Percentiles rank a stretch among this genome's conserved stretches.
Conservation (phyloP, 2,113 vertebrate species). For the Mobula hypostoma region DNA sequence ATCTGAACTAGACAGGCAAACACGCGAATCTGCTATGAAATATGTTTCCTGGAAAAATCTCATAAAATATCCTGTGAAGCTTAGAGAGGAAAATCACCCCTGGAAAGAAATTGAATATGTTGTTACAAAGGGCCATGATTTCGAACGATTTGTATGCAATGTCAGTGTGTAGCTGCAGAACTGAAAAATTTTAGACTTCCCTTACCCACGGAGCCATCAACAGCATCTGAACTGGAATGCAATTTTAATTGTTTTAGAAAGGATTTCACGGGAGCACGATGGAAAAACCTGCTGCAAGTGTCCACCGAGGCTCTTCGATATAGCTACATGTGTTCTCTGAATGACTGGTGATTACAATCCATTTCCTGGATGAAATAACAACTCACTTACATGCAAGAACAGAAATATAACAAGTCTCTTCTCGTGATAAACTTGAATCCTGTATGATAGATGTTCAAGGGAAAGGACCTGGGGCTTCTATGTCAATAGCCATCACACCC, state of each 20-base stretch:
- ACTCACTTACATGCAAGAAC: not conserved
- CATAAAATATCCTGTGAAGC: not conserved
- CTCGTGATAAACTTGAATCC: not conserved
- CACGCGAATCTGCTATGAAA: not conserved
- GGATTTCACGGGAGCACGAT: not conserved
- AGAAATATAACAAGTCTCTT: not conserved
- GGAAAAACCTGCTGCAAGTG: not conserved
- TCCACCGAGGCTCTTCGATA: not conserved
- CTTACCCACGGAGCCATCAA: not conserved
- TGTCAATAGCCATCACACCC: not conserved
- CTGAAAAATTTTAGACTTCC: slow-evolving; percentile 13
- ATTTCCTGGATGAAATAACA: not conserved
- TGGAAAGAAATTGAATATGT: not conserved
- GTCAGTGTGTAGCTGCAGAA: not conserved
- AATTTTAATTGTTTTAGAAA: not conserved
- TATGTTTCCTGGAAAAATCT: not conserved
- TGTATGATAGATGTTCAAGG: not conserved
- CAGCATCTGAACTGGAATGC: not conserved
- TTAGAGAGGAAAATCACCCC: not conserved
- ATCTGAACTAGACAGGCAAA: not conserved
- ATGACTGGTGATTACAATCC: not conserved
- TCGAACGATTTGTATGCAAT: not conserved
- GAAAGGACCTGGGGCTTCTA: not conserved
- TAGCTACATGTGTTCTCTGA: not conserved
- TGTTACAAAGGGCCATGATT: not conserved